Base-by-base conservation (phyloP, 2,888 invertebrate species). In the Parnassius mnemosyne region DNA sequence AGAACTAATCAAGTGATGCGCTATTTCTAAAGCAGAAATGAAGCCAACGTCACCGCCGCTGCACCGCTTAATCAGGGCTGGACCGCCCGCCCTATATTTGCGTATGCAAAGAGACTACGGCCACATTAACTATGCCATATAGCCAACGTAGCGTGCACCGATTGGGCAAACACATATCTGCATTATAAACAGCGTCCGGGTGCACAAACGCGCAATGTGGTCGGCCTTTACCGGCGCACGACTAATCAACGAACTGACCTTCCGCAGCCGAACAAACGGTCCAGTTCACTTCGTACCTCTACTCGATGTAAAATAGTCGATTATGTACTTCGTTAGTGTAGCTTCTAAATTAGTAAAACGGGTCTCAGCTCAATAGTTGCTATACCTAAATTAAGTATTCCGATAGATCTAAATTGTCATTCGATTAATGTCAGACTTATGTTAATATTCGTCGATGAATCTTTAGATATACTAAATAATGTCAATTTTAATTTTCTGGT, bases 141-240 rank as follows among this genome's bases (percentile, higher is more conserved):
- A 91, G 87, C 87, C 89, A 87, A 85, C 89, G 86, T 86, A 89
- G 86, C 91, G 85, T 90, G 89, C 88, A 86, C 84, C 87, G 89
- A 91, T 90, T 90, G 89, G 87, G 90, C 91, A 90, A 90, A 91
- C 91, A 92, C 89, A 91, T 92, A 92, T 92, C 92, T 91, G 91
- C 92, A 92, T 92, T 92, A 92, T 92, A 92, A 92, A 92, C 92
- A 92, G 87, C 85, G 83, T 81, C 85, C 86, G 84, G 82, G 83
- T 80, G 85, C 85, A 88, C 92, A 90, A 91, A 89, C 92, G 89
- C 85, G 88, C 86, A 80, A 84, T 89, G 91, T 87, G 90, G 91
- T 90, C 81, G 84, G 87, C 89, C 89, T 90, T 86, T 88, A 87
- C 87, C 85, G 86, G 85, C 79, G 81, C 87, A 81, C 84, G 83